Conservation (phyloP, 2,888 invertebrate species). For the Aspidiotus destructor region DNA sequence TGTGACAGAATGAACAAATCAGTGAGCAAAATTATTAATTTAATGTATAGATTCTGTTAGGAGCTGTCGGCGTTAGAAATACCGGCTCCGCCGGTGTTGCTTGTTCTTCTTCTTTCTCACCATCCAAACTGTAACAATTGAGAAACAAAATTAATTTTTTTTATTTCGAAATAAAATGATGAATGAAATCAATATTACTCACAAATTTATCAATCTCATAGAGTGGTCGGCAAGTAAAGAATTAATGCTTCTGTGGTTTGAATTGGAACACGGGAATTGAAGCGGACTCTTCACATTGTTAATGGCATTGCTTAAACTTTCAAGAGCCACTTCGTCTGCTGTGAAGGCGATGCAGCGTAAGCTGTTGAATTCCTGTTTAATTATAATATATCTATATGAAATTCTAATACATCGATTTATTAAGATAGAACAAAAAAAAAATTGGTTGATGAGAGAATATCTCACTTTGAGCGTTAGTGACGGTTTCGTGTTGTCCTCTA, state of each 20-base stretch:
- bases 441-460: background rate
- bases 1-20: background rate
- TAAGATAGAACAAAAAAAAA: background rate
- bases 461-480: background rate
- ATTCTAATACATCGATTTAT: background rate
- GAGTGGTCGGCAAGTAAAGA: background rate
- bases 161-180: background rate
- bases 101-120: background rate
- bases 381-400: conserved; percentile 1
- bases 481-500: background rate
- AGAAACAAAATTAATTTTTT: background rate
- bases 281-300: background rate
- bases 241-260: background rate
- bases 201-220: background rate
- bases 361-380: background rate
- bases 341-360: background rate
- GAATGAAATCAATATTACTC: background rate
- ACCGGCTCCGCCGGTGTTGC: background rate
- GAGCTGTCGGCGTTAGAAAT: background rate
- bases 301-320: background rate
- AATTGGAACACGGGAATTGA: background rate
- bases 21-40: background rate
- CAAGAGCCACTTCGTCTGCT: background rate
- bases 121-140: background rate
- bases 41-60: background rate